phyloP scores from a whole-genome alignment of 2,113 vertebrate genomes.

The Callionymus lyra region DNA sequence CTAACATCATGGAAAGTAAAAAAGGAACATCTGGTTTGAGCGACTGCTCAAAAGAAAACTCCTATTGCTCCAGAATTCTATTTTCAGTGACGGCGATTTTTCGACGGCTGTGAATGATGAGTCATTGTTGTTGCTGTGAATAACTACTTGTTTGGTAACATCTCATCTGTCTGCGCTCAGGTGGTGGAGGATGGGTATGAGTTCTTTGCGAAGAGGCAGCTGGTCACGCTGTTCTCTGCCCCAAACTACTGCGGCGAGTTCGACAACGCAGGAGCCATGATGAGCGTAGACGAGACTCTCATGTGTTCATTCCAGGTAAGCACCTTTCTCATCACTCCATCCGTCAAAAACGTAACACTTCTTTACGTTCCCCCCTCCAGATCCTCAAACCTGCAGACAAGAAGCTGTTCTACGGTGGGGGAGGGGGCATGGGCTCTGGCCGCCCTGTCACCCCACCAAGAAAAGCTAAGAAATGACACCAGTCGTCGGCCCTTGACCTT shows the following conservation, averaged over 20 bases:
- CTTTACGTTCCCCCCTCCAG: constrained; percentile 22
- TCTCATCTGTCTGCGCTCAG: constrained; percentile 48
- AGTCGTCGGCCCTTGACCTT: constrained; percentile 35
- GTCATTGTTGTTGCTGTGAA: too few relatives aligned
- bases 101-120: too few relatives aligned
- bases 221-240: constrained; percentile 92
- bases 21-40: too few relatives aligned
- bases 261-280: constrained; percentile 94
- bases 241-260: constrained; percentile 97
- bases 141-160: background rate
- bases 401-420: constrained; percentile 85
- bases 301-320: constrained; percentile 96
- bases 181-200: constrained; percentile 95
- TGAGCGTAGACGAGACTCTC: constrained; percentile 92
- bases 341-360: too few relatives aligned
- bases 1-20: too few relatives aligned
- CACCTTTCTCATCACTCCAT: too few relatives aligned
- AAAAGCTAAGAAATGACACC: constrained; percentile 89
- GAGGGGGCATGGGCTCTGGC: constrained; percentile 74
- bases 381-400: constrained; percentile 77
- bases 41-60: too few relatives aligned
- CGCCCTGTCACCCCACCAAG: constrained; percentile 88
- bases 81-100: too few relatives aligned
- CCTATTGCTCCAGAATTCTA: too few relatives aligned
- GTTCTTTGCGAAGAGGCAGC: constrained; percentile 93